Conservation (phyloP, 2,113 vertebrate genomes). For the Zingel zingel region DNA sequence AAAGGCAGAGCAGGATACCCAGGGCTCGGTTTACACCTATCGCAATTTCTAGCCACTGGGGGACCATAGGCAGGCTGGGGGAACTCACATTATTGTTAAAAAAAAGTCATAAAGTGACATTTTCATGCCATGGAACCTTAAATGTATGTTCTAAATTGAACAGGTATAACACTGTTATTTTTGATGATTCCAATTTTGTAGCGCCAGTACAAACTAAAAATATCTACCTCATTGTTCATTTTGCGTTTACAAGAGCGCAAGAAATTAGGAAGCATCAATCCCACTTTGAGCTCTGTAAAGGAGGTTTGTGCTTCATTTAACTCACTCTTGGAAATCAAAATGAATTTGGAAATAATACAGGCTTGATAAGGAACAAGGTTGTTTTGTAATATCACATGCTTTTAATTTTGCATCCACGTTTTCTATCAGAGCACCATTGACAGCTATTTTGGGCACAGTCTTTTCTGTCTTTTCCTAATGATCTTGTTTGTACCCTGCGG, state of each 20-base stretch:
- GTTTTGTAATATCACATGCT: constrained; percentile 17
- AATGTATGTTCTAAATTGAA: not conserved
- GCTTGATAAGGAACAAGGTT: not conserved
- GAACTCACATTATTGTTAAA: no score
- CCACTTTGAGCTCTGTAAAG: not conserved
- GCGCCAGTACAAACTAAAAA: not conserved
- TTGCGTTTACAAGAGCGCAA: not conserved
- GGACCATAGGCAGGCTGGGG: no score
- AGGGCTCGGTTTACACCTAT: no score
- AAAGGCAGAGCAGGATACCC: no score
- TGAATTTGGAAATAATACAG: not conserved
- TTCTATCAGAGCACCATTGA: constrained; percentile 6
- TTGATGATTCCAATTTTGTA: not conserved
- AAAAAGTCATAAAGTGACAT: no score
- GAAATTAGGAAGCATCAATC: not conserved
- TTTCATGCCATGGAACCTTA: no score
- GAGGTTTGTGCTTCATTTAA: not conserved
- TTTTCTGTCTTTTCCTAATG: constrained; percentile 19
- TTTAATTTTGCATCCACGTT: constrained; percentile 12
- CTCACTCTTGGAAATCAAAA: not conserved
- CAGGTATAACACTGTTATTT: not conserved
- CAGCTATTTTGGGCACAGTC: constrained; percentile 19
- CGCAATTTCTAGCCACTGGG: no score
- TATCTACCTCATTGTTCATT: not conserved
- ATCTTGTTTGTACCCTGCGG: constrained; percentile 23